A percentile compares a stretch with the other conserved stretches of the same genome.
These are phyloP conservation scores for Phylloscopus trochilus DNA, from an alignment of 2,113 vertebrate genomes.

Conservation along the genomic window DNA sequence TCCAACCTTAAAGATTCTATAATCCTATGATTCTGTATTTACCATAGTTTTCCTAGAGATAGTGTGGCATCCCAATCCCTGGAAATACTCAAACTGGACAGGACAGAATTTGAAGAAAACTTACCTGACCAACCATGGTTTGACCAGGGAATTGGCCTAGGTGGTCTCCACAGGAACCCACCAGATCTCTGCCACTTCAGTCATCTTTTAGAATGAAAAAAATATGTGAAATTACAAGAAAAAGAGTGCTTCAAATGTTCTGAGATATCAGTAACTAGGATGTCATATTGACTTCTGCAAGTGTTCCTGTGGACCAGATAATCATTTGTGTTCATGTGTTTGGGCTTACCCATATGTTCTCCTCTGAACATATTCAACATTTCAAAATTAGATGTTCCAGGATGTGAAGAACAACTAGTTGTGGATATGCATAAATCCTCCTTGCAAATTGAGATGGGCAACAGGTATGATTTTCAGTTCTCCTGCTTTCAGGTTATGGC, in stretches of 20 bases:
- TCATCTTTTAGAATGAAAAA: not conserved
- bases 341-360: not conserved
- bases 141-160: not conserved
- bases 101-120: not conserved
- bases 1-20: not conserved
- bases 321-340: not conserved
- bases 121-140: not conserved
- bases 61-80: not conserved
- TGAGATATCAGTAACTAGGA: not conserved
- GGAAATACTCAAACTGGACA: not conserved
- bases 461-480: not conserved
- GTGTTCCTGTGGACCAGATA: not conserved
- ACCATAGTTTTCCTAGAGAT: not conserved
- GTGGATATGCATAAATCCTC: not conserved
- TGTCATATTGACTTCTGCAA: not conserved
- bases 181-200: not conserved
- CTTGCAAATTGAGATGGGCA: not conserved
- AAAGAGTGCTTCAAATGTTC: not conserved
- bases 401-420: not conserved
- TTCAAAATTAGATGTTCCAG: not conserved
- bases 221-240: not conserved
- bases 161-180: not conserved
- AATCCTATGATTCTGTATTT: not conserved
- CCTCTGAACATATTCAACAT: not conserved
- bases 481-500: not conserved